Evolutionary conservation across 2,888 invertebrate genomes (phyloP).

Genomic region (Iphiclides podalirius): DNA sequence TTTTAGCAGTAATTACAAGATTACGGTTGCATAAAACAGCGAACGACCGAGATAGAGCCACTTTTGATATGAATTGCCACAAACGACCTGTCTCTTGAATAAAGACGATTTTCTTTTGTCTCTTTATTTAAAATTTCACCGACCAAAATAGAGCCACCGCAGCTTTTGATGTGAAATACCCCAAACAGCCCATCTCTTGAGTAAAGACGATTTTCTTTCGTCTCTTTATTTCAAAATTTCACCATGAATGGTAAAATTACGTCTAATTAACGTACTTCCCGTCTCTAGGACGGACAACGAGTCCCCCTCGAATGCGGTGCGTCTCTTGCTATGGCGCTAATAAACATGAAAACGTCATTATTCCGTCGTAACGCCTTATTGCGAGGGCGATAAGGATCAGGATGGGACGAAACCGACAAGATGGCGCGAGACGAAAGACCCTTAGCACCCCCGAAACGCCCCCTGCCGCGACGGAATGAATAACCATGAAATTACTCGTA

Average conservation of each 20-base stretch:
- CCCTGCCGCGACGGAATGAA: constrained; percentile 61
- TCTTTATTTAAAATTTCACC: too few species aligned
- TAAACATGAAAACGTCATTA: constrained; percentile 20
- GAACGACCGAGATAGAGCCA: too few species aligned
- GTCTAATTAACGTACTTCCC: constrained; percentile 20
- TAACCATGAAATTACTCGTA: constrained; percentile 76
- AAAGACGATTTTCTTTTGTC: too few species aligned
- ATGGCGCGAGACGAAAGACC: constrained; percentile 34
- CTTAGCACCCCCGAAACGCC: constrained; percentile 43
- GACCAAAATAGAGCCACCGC: too few species aligned
- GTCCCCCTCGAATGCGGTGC: constrained; percentile 18
- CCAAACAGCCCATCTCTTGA: too few species aligned
- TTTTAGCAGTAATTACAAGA: too few species aligned
- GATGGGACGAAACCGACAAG: constrained; percentile 26
- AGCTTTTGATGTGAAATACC: too few species aligned
- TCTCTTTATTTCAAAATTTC: too few species aligned
- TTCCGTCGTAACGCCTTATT: constrained; percentile 13
- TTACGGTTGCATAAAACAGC: too few species aligned
- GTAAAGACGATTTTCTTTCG: too few species aligned
- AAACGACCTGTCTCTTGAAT: too few species aligned
- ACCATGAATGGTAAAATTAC: constrained; percentile 15
- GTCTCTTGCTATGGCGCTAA: constrained; percentile 11
- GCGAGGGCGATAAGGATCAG: constrained; percentile 28
- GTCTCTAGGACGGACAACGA: constrained; percentile 15
- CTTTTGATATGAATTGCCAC: too few species aligned